These are phyloP conservation scores for Paralinhomoeus sp. DNA, from an alignment of 2,888 invertebrate species.

Conservation along the genomic window DNA sequence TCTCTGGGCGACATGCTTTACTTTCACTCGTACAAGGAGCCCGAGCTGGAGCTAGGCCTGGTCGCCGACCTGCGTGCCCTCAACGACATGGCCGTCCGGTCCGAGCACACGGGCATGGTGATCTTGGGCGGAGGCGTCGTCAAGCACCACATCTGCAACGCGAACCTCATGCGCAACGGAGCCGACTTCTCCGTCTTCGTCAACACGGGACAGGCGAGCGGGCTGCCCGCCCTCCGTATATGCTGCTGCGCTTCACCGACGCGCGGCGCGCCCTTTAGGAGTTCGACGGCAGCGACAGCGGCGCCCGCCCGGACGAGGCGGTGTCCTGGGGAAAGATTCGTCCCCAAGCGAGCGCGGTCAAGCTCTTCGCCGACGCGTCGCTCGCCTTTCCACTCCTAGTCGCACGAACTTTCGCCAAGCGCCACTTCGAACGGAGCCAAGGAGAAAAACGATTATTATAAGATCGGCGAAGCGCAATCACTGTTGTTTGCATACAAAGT, in stretches of 20 bases:
- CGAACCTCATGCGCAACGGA: constrained; percentile 95
- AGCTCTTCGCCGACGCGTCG: constrained; percentile 56
- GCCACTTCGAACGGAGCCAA: no score
- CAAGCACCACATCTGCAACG: constrained; percentile 99
- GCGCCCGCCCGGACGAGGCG: constrained; percentile 91
- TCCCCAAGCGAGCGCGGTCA: constrained; percentile 62
- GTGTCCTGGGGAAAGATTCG: constrained; percentile 60
- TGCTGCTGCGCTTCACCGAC: no score
- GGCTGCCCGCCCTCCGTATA: no score
- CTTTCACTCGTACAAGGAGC: constrained; percentile 76
- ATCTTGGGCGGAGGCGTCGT: constrained; percentile 74
- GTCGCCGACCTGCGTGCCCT: constrained; percentile 65
- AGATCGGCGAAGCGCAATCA: no score
- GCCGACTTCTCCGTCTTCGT: constrained; percentile 82
- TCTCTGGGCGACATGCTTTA: constrained; percentile 96
- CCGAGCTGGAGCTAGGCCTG: constrained; percentile 77
- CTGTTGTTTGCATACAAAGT: no score
- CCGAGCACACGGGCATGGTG: constrained; percentile 77
- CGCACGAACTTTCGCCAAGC: no score
- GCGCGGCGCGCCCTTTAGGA: no score
- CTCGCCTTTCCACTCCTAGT: no score
- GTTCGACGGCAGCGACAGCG: constrained; percentile 80
- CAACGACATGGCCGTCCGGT: constrained; percentile 79
- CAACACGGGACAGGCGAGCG: constrained; percentile 43
- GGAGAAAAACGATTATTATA: no score